A percentile compares a stretch with the other conserved stretches of the same genome.
Conservation (phyloP, 2,113 vertebrate species). For the Panthera uncia region DNA sequence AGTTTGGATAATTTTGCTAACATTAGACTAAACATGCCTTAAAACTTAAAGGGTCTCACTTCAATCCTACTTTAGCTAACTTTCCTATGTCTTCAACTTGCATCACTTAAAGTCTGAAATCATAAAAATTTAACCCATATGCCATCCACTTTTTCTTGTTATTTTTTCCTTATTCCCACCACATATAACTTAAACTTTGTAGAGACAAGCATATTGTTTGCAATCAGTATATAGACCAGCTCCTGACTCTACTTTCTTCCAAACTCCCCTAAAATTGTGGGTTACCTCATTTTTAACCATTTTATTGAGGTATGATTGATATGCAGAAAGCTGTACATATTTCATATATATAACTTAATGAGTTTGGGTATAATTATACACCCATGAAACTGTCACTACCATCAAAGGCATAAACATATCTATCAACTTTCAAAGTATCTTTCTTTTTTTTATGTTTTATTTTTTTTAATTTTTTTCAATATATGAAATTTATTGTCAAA, state of each 20-base stretch:
- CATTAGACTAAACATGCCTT: not conserved
- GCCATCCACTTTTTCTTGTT: not conserved
- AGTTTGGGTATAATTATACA: not conserved
- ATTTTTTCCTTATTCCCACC: not conserved
- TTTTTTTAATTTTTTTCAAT: too few species aligned
- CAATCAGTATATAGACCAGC: not conserved
- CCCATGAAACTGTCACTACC: not conserved
- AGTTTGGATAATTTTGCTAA: not conserved
- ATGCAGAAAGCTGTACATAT: not conserved
- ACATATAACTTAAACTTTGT: not conserved
- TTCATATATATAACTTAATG: not conserved
- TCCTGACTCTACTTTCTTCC: not conserved
- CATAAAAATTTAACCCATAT: not conserved
- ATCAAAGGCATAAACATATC: not conserved
- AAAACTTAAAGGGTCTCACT: not conserved
- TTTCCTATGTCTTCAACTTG: not conserved
- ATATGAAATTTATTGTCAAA: too few species aligned
- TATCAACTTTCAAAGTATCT: not conserved
- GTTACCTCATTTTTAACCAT: not conserved
- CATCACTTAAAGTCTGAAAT: not conserved
- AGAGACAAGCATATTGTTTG: not conserved
- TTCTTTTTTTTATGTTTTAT: not conserved
- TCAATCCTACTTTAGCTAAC: not conserved
- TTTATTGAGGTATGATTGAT: not conserved
- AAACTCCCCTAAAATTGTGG: not conserved